These are phyloP conservation scores for Quiscalus mexicanus DNA, from an alignment of 2,113 vertebrate genomes.

Conservation along the genomic window DNA sequence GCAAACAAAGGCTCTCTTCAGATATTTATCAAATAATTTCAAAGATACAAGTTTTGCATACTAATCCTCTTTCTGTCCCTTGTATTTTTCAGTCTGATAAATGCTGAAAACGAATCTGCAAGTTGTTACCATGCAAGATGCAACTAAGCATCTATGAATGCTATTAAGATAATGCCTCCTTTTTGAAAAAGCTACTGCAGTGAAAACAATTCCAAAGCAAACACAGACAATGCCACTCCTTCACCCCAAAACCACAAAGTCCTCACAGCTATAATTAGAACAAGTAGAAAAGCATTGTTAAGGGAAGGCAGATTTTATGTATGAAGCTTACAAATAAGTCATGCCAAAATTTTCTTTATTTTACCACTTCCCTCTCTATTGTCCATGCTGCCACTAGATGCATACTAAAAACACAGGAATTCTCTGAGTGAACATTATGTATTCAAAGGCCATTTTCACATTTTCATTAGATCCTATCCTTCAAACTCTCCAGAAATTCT, in stretches of 20 bases:
- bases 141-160: slow-evolving; percentile 25
- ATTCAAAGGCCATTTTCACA: neutral
- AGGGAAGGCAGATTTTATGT: neutral
- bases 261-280: neutral
- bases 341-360: neutral
- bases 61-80: slow-evolving; percentile 39
- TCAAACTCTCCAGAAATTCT: slow-evolving; percentile 34
- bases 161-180: slow-evolving; percentile 33
- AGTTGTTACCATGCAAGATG: slow-evolving; percentile 43
- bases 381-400: neutral
- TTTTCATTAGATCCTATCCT: neutral
- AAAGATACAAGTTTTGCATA: slow-evolving; percentile 49
- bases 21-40: slow-evolving; percentile 77
- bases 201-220: neutral
- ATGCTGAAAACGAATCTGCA: neutral
- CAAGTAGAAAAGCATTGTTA: neutral
- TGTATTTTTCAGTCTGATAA: slow-evolving; percentile 4
- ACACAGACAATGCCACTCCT: neutral
- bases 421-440: neutral
- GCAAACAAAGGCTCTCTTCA: slow-evolving; percentile 65
- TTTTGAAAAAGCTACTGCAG: neutral
- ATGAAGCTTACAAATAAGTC: neutral
- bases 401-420: neutral
- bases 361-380: neutral
- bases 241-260: neutral